Base-by-base conservation (phyloP, 2,113 vertebrate genomes). In the Neogobius melanostomus region DNA sequence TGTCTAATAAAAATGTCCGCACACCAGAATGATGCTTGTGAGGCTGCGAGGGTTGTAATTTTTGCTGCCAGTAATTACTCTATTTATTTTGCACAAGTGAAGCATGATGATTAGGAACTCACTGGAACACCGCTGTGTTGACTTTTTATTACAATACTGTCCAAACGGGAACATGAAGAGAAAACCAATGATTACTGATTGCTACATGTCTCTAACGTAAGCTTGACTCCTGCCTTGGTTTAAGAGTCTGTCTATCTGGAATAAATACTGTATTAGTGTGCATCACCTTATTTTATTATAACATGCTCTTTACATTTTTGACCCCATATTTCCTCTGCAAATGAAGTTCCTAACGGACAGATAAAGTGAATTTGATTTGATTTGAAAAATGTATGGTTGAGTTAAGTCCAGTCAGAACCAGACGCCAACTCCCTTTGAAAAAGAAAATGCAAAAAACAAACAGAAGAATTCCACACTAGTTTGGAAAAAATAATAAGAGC, bases 51-150 rank as follows among this genome's bases (percentile, higher is more conserved):
- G 12, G 52, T 64, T 81, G n/a, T 45, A 43, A 47, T 80, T 78
- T 74, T 44, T 74, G 4, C 15, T 6, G 21, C 45, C 45, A 61
- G 52, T 44, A 68, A 68, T 71, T 76, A 69, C 47, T 71, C 16
- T 49, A 43, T 48, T 12, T 45, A 17, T 69, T 50, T 11, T 61
- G 49, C 59, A 10, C n/a, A 47, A 79, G 28, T 46, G 53, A 28
- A 65, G 64, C 28, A 16, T 51, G 42, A 75, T 74, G 66, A 62
- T 64, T 11, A 62, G 36, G 49, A 77, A 28, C 54, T 54, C 52
- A 60, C 52, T 50, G 47, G 4, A 73, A 17, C 28, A 1, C 17
- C 44, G 54, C n/a, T 56, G 6, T 61, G 59, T 61, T 61, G 59
- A 61, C 59, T 61, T 61, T 61, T 61, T 64, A 64, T 64, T 64